Evolutionary conservation across 2,113 vertebrate genomes (phyloP).

Genomic region (Phainopepla nitens): DNA sequence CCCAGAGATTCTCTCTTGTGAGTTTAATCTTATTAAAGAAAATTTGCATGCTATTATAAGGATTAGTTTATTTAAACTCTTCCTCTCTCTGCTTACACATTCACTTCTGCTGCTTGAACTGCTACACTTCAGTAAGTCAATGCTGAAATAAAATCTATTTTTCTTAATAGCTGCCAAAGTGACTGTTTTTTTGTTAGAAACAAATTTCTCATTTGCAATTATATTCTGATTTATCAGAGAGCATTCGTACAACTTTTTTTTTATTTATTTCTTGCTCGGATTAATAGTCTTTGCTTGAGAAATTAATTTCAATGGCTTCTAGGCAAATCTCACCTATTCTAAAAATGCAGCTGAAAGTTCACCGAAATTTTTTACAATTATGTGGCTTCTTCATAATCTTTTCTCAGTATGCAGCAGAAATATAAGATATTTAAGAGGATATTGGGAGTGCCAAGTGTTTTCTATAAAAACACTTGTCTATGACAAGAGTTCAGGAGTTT

Average conservation of each 20-base stretch:
- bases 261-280: neutral
- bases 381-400: neutral
- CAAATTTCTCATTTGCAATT: neutral
- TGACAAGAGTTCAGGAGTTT: neutral
- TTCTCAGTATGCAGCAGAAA: neutral
- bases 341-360: neutral
- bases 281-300: neutral
- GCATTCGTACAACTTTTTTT: neutral
- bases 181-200: neutral
- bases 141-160: neutral
- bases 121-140: neutral
- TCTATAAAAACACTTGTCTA: neutral
- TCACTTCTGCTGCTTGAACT: neutral
- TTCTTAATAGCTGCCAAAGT: neutral
- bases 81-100: neutral
- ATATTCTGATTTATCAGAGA: neutral
- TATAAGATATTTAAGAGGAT: neutral
- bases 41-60: neutral
- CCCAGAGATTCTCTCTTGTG: neutral
- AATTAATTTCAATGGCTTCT: neutral
- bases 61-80: constrained; percentile 5
- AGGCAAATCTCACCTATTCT: neutral
- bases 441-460: neutral
- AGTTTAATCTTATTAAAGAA: neutral
- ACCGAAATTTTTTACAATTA: neutral